Conservation (phyloP, 2,113 vertebrate species). For the Paradoxurus hermaphroditus region DNA sequence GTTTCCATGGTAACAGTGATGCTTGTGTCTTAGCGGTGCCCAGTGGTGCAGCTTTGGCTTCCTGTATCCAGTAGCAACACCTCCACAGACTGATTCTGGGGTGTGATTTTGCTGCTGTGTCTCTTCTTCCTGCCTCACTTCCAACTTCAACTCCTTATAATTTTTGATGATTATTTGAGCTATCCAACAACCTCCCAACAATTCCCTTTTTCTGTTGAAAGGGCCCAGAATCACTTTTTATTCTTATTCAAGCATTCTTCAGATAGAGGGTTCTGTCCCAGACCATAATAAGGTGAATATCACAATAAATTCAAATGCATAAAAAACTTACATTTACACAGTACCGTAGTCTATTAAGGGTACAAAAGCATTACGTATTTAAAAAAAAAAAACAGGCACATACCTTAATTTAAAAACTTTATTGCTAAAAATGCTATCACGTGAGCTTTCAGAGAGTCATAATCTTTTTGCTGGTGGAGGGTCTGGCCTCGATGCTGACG, state of each 20-base stretch:
- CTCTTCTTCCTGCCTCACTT: not conserved
- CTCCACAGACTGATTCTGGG: not conserved
- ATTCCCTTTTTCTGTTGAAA: not conserved
- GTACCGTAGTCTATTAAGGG: not conserved
- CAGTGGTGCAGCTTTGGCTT: not conserved
- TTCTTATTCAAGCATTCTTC: not conserved
- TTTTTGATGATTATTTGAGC: not conserved
- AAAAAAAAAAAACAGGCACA: not conserved
- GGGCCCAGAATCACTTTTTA: not conserved
- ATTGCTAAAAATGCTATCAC: not conserved
- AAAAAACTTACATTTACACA: not conserved
- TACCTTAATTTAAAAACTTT: not conserved
- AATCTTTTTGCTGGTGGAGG: not conserved
- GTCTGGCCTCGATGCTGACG: not conserved
- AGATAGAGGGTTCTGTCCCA: not conserved
- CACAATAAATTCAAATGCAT: not conserved
- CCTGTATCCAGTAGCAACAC: not conserved
- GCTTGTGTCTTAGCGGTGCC: not conserved
- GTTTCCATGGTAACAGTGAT: conserved; percentile 33
- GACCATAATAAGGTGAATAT: not conserved
- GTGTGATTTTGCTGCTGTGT: not conserved
- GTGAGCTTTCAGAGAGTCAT: not conserved
- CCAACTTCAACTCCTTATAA: not conserved
- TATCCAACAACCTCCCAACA: not conserved
- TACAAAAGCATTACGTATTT: not conserved